Conservation (phyloP, 2,797 vertebrate species). For the Amblyopsis hoosieri region DNA sequence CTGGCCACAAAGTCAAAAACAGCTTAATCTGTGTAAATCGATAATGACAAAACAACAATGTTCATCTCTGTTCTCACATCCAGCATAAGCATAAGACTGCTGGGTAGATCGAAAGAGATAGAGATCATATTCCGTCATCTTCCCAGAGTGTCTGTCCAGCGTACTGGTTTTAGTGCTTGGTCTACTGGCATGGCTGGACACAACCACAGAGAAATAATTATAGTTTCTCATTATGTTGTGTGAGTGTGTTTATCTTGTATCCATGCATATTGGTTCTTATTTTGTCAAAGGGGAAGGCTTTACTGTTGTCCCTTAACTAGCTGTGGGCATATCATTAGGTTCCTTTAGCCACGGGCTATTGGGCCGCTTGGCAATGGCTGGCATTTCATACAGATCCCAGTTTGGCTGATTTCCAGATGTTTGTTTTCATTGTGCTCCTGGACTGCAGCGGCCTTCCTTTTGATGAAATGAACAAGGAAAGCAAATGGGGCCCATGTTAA, state of each 20-base stretch:
- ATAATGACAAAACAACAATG: conserved; percentile 21
- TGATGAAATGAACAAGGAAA: no score
- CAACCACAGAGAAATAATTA: background rate
- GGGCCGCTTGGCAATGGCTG: no score
- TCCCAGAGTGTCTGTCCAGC: conserved; percentile 47
- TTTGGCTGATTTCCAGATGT: conserved; percentile 29
- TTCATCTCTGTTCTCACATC: conserved; percentile 18
- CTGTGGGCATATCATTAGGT: no score
- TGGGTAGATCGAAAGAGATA: background rate
- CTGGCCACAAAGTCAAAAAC: conserved; percentile 38
- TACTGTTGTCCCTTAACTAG: no score
- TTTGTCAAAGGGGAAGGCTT: background rate
- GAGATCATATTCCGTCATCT: conserved; percentile 25
- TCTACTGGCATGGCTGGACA: no score
- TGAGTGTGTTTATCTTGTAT: background rate
- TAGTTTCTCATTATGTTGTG: background rate
- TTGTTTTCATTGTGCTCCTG: conserved; percentile 23
- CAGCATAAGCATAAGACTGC: conserved; percentile 14
- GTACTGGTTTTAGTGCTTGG: conserved; percentile 9
- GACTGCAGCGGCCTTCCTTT: no score
- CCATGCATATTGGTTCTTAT: conserved; percentile 16
- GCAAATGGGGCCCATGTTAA: no score
- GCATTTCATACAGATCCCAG: conserved; percentile 17
- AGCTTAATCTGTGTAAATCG: conserved; percentile 16
- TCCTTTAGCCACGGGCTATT: conserved; percentile 2